Base-by-base conservation (phyloP, 2,888 invertebrate species). In the Megalurothrips usitatus region DNA sequence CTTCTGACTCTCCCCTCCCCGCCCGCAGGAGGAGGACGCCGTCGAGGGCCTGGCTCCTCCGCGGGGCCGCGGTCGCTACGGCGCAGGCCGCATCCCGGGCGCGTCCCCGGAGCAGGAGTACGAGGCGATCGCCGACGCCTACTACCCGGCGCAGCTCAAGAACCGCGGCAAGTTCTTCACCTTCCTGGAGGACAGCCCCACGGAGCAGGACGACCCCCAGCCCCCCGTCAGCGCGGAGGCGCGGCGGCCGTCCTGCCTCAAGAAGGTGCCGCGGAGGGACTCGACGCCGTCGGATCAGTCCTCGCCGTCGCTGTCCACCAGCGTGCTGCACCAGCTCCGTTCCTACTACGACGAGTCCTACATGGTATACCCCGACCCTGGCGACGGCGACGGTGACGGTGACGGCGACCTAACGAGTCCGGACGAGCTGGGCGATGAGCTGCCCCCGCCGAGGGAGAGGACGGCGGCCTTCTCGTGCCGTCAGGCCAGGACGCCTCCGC, bases 361-460 rank as follows among this genome's bases (percentile, higher is more conserved):
- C 78, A 23, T 78, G 19, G 79, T 79, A 23, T 68, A 68, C 68
- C 68, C 23, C 23, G 23, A 75, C 58, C 58, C 58, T 43, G 34
- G 34, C 79, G 79, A 79, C 23, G 80, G 52, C 23, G 19, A 68
- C 63, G n/a, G 23, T 11, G 19, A 68, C 68, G n/a, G 23, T 11
- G 68, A 23, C 68, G 68, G 26, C 23, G 68, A 75, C 68, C 68
- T 75, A 1, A 75, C 23, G 10, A 75, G 23, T 12, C 68, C 68
- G 68, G 68, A 75, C 23, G 68, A 75, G 23, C 68, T 23, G 23
- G 68, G 23, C 68, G 68, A 75, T 0, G 68, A 75, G 68, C 68
- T 75, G 89, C 84, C 89, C 88, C 85, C 88, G 88, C 85, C 89
- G 89, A 84, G 85, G 83, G 34, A 87, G 87, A 34, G 87, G 87